These are phyloP conservation scores for Corapipo altera DNA, from an alignment of 2,113 vertebrate species.

Conservation along the genomic window DNA sequence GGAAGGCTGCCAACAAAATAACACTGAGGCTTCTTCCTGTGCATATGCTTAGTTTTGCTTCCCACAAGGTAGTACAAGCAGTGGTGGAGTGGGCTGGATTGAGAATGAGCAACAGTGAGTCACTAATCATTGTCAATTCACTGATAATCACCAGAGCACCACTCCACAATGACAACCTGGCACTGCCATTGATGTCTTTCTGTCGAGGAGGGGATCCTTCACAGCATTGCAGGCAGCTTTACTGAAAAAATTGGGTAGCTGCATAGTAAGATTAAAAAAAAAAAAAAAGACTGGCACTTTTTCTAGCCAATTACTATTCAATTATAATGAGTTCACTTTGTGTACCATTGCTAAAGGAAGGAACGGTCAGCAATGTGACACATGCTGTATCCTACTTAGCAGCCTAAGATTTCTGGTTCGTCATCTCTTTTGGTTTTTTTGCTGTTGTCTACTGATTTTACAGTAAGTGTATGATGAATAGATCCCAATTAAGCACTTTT, in stretches of 20 bases:
- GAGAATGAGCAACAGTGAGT: conserved; percentile 64
- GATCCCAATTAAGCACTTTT: neutral
- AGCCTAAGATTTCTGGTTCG: neutral
- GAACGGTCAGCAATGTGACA: conserved; percentile 15
- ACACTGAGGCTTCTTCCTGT: conserved; percentile 16
- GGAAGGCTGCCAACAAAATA: conserved; percentile 33
- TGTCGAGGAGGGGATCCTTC: conserved; percentile 20
- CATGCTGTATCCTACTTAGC: neutral
- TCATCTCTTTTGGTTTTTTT: neutral
- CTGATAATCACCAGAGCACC: conserved; percentile 35
- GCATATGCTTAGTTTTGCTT: conserved; percentile 47
- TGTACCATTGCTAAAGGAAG: neutral
- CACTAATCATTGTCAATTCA: conserved; percentile 66
- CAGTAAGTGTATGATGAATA: neutral
- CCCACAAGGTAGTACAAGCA: conserved; percentile 50
- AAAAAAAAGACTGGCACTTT: fast-evolving
- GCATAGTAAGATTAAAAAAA: neutral
- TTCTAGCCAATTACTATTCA: neutral
- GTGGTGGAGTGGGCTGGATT: conserved; percentile 55
- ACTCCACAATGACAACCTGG: conserved; percentile 6
- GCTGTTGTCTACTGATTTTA: neutral
- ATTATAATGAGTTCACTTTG: neutral
- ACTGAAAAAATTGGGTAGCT: conserved; percentile 6
- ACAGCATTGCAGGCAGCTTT: neutral
- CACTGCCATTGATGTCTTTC: conserved; percentile 16